Evolutionary conservation across 2,113 vertebrate species (phyloP), one percentile per base, ranked within the genome.

Genomic region (Equus quagga): DNA sequence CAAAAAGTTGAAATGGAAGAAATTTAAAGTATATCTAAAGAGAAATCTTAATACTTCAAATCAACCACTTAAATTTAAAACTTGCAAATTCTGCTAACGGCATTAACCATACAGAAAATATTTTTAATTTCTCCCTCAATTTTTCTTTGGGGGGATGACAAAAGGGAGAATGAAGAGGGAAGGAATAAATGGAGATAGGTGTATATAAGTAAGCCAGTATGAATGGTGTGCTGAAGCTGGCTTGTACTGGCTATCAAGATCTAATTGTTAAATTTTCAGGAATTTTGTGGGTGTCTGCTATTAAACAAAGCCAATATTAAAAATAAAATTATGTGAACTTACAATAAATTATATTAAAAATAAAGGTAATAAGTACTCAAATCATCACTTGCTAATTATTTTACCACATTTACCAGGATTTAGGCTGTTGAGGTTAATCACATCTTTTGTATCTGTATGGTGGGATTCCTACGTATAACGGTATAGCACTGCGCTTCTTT

Each of bases 1-100:
- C 36, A 41, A 41, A 76, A 96, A 92, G 36, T 46, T 65, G 12
- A 96, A 85, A 76, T 14, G 28, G 15, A 87, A 92, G 23, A 79
- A 80, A 83, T 75, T 51, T 80, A 60, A 93, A 95, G 15, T 72
- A 62, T 56, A 92, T 21, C 88, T 26, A 90, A 75, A 87, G 19
- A 90, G 36, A 91, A 73, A 72, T 82, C 36, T 56, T 93, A 89
- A 58, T 73, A 82, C 11, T 92, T 91, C 41, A 75, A 85, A 83
- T 60, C 49, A 80, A 89, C 6, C 36, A 80, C 28, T 92, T 65
- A 90, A 54, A 88, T 62, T 82, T 67, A 21, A 97, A 97, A 93
- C 56, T 60, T 89, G 13, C 33, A 64, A 89, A 96, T 62, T 69
- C 96, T 81, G n/a, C 64, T 90, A 75, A 81, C 24, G 26, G 33